Base-by-base conservation (phyloP, 2,888 invertebrate genomes). In the Drosophila aldrichi region DNA sequence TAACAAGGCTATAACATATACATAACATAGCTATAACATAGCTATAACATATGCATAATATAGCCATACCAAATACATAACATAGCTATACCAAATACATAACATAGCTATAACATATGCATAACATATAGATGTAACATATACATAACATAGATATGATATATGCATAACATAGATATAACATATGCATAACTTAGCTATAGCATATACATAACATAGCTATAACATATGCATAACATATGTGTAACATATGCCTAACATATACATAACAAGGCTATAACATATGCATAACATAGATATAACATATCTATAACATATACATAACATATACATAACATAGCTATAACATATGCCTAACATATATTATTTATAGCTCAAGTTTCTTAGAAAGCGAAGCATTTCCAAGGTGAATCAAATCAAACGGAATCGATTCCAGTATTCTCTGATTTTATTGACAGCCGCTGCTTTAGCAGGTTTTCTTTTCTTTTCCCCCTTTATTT, bases 391-490 rank as follows among this genome's bases (percentile, higher is more conserved):
- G 4, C 2, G 46, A n/a, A 25, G n/a, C 5, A 46, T n/a, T 46
- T n/a, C 41, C 44, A 65, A 68, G 65, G 54, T 18, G 32, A 32
- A 32, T 32, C n/a, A 32, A 29, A 29, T 48, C 54, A 9, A 48
- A 54, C 36, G 22, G 22, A 12, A 43, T 29, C 9, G 52, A 48
- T 5, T 56, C 48, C 40, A 22, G 6, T 68, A 25, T 3, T 32
- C 22, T 54, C 40, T 51, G 29, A 55, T 43, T 32, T 44, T 18
- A 25, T 9, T 44, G 34, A 56, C 43, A 56, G 22, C 16, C 22
- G 36, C 18, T 18, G n/a, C n/a, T n/a, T 48, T 18, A 16, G 56
- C 55, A 56, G 40, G 20, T 49, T 49, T 44, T 14, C 44, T 22
- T 22, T 6, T 22, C 22, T 14, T 22, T 22, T 3, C n/a, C 40